Evolutionary conservation across 2,797 vertebrate genomes (phyloP).

Genomic region (Synaphobranchus kaupii): DNA sequence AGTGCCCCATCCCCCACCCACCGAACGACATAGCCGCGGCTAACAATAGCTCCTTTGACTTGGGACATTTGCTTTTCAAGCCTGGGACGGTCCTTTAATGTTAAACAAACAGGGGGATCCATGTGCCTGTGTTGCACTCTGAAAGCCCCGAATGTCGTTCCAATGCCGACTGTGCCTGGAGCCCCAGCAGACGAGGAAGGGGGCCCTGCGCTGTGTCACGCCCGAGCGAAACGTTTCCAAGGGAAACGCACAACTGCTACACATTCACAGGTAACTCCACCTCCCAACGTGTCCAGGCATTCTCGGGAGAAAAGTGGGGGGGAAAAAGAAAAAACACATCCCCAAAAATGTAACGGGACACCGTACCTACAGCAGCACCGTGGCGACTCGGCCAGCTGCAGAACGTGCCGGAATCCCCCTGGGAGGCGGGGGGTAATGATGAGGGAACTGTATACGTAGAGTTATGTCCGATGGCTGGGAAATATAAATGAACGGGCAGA

Average conservation of each 20-base stretch:
- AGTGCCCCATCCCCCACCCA: no score
- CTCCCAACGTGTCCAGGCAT: neutral
- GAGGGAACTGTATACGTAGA: neutral
- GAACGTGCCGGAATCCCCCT: neutral
- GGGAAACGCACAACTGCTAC: neutral
- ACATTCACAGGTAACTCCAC: neutral
- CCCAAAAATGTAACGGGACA: neutral
- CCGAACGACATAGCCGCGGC: no score
- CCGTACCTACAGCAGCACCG: neutral
- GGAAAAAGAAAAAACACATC: no score
- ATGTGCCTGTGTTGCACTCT: slow-evolving; percentile 25
- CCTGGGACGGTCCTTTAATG: neutral
- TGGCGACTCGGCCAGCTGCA: neutral
- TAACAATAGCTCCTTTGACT: neutral
- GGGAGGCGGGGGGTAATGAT: neutral
- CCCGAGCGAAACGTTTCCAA: neutral
- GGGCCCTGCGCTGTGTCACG: neutral
- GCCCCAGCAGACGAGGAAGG: neutral
- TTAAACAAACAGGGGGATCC: slow-evolving; percentile 25
- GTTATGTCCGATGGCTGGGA: neutral
- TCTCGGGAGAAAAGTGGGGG: neutral
- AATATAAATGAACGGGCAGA: neutral
- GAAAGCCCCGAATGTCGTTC: slow-evolving; percentile 15
- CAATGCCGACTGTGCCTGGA: slow-evolving; percentile 30
- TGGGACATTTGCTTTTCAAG: neutral